A percentile compares a stretch with the other conserved stretches of the same genome.
phyloP scores from a whole-genome alignment of 2,888 invertebrate genomes.

The Stenotaenia linearis region DNA sequence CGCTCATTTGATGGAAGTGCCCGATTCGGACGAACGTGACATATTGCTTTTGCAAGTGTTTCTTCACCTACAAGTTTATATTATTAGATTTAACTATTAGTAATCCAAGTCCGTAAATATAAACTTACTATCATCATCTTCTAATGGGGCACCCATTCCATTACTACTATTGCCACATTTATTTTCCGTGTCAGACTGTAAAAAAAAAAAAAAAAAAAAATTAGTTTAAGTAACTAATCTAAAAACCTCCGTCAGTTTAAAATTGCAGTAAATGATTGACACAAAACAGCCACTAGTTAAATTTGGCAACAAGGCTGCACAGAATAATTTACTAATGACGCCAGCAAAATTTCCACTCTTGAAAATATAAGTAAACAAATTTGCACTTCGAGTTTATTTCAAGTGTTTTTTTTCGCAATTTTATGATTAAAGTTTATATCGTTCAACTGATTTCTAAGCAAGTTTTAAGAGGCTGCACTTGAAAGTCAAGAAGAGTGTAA shows the following conservation, averaged over 20 bases:
- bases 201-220: not conserved
- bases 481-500: not conserved
- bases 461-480: too few species aligned
- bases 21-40: slow-evolving; percentile 34
- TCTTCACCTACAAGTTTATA: not conserved
- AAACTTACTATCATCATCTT: not conserved
- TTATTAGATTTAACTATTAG: not conserved
- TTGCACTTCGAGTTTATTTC: not conserved
- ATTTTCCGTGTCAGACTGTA: not conserved
- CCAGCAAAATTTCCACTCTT: not conserved
- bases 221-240: not conserved
- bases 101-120: not conserved
- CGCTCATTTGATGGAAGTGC: slow-evolving; percentile 32
- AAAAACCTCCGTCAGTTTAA: too few species aligned
- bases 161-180: not conserved
- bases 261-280: not conserved
- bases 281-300: not conserved
- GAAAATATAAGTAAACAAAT: not conserved
- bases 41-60: slow-evolving; percentile 26
- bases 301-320: not conserved
- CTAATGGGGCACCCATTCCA: not conserved
- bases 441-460: too few species aligned
- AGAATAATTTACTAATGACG: not conserved
- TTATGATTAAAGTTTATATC: not conserved
- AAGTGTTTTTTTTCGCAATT: not conserved